Evolutionary conservation across 1,140 invertebrate genomes (phyloP).

Genomic region (Drosophila orena): DNA sequence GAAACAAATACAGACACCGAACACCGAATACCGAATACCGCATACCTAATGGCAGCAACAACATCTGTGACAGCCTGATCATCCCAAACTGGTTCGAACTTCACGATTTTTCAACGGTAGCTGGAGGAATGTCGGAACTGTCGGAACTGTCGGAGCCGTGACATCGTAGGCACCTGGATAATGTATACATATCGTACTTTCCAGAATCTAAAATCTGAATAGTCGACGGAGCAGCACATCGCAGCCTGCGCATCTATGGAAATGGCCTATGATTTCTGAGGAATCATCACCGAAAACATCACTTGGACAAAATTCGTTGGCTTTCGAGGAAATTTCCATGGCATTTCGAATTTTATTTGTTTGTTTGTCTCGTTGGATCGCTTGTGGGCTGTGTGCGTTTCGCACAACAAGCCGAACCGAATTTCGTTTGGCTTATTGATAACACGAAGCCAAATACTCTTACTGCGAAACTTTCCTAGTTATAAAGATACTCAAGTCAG

Average conservation of each 20-base stretch:
- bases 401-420: constrained; percentile 43
- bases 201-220: constrained; percentile 9
- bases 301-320: constrained; percentile 45
- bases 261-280: constrained; percentile 8
- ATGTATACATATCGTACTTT: constrained; percentile 19
- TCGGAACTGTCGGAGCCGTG: constrained; percentile 45
- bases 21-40: neutral
- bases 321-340: constrained; percentile 74
- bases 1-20: constrained; percentile 67
- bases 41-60: neutral
- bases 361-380: constrained; percentile 63
- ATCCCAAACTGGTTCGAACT: constrained; percentile 66
- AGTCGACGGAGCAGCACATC: too few species aligned
- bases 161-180: constrained; percentile 47
- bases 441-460: constrained; percentile 52
- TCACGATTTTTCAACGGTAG: constrained; percentile 21
- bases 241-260: constrained; percentile 24
- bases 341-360: constrained; percentile 76
- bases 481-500: neutral
- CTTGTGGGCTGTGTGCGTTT: constrained; percentile 44
- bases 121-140: constrained; percentile 34
- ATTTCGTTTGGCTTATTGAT: constrained; percentile 16
- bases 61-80: constrained; percentile 20
- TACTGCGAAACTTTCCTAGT: constrained; percentile 1
- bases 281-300: constrained; percentile 38